Evolutionary conservation across 2,888 invertebrate genomes (phyloP).

Genomic region (Caenorhabditis sinica): DNA sequence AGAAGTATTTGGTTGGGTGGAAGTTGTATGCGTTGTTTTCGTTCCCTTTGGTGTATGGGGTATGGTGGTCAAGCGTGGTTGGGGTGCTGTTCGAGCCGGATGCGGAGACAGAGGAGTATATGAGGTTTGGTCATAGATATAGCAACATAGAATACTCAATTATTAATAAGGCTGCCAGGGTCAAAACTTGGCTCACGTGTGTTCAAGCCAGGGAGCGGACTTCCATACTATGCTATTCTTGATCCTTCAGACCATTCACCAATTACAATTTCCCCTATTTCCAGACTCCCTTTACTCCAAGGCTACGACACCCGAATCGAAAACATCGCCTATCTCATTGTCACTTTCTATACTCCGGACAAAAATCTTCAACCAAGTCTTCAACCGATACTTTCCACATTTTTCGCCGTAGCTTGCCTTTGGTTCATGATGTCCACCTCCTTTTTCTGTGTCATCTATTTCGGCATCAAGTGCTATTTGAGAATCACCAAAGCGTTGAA

Average conservation of each 20-base stretch:
- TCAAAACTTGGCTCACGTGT: no score
- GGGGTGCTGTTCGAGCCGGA: no score
- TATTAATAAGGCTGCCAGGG: no score
- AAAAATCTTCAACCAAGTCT: not conserved
- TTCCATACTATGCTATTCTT: no score
- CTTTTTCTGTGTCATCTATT: constrained; percentile 21
- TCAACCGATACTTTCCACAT: not conserved
- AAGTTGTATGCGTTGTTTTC: not conserved
- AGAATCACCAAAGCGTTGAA: not conserved
- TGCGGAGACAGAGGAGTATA: no score
- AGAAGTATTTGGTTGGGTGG: constrained; percentile 4
- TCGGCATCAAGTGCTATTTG: constrained; percentile 21
- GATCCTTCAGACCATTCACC: no score
- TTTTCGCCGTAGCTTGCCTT: not conserved
- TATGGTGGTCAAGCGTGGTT: constrained; percentile 9
- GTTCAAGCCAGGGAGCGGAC: not conserved
- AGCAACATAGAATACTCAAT: no score
- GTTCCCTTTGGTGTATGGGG: not conserved
- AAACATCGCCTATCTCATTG: not conserved
- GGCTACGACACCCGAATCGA: constrained; percentile 9
- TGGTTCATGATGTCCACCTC: constrained; percentile 20
- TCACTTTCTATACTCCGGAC: not conserved
- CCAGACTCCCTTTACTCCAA: not conserved
- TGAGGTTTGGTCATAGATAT: no score
- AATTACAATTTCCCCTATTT: no score